phyloP scores from a whole-genome alignment of 2,888 invertebrate species.

The Agonopterix alstromeriana region DNA sequence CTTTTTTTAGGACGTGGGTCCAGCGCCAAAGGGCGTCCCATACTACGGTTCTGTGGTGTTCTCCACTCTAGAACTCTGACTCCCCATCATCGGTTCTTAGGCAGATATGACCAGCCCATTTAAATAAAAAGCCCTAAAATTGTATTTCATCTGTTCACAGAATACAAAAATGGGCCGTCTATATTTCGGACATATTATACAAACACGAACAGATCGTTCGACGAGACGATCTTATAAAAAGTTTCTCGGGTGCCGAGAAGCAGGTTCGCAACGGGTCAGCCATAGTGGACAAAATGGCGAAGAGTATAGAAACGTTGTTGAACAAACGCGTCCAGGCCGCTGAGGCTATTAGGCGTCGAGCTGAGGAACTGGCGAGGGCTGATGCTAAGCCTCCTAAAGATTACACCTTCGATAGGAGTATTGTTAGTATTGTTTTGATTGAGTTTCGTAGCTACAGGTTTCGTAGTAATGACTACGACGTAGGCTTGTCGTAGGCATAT shows the following conservation, averaged over 20 bases:
- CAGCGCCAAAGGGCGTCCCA: no score
- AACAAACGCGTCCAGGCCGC: conserved; percentile 43
- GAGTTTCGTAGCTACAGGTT: not conserved
- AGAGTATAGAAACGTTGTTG: conserved; percentile 41
- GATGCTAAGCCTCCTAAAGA: conserved; percentile 21
- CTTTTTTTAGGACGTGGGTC: no score
- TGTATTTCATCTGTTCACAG: conserved; percentile 21
- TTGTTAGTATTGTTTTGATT: conserved; percentile 34
- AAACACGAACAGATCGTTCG: conserved; percentile 51
- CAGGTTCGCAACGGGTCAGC: conserved; percentile 46
- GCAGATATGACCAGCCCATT: no score
- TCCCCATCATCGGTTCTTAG: no score
- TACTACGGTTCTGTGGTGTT: no score
- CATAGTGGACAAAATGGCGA: conserved; percentile 51
- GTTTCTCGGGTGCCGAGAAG: conserved; percentile 43
- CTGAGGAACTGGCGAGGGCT: conserved; percentile 43
- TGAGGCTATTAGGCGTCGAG: conserved; percentile 51
- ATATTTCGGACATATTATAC: conserved; percentile 41
- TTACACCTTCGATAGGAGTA: conserved; percentile 48
- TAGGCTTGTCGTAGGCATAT: no score
- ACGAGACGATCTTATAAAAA: conserved; percentile 37
- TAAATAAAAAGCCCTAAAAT: no score
- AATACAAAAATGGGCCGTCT: conserved; percentile 51
- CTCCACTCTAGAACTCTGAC: no score
- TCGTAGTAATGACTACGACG: no score